Base-by-base conservation (phyloP, 2,797 vertebrate species). In the Mormyrus hasselquistii region DNA sequence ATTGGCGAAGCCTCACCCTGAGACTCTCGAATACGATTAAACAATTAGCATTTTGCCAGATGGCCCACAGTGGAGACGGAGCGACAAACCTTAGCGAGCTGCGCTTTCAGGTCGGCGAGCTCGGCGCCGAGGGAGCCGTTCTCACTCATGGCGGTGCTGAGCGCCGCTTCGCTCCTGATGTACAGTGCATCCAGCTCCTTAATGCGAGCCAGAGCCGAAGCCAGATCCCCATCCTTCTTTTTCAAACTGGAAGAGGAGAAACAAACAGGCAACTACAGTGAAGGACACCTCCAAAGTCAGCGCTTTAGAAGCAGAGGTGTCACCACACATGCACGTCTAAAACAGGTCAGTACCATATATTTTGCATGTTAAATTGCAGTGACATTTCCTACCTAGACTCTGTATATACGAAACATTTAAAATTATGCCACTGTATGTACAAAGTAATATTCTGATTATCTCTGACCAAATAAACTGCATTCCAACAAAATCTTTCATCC, bases 191-290 rank as follows among this genome's bases (percentile, higher is more conserved):
- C 98, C 91, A 99, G 94, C 34, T 97, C 96, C 89, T 94, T 96
- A 88, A 97, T 96, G 2, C 97, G 97, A 25, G 96, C 97, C 92
- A 97, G 91, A 0, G 97, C 96, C 12, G 95, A 94, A 0, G 94
- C 92, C 89, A 99, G 94, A 90, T 99, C 98, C 0, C 92, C 94
- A 25, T 99, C 98, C 92, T 97, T 97, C 95, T 98, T 99, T 92
- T 97, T 98, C 76, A 93, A 96, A 92, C 99, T 99, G 83, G 4
- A 73, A 38, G 55, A 65, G 44, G 9, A 38, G 10, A 86, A 29
- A 22, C 69, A 55, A 53, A 65, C n/a, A 57, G 38, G 38, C 2
- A 25, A 29, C 47, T 52, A 25, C 5, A 59, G 53, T 53, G 14
- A 52, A 14, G n/a, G 6, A 52, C 53, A 86, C 25, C 47, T 25